phyloP scores from a whole-genome alignment of 2,888 invertebrate genomes.

The Pseudococcus jackbeardsleyi region DNA sequence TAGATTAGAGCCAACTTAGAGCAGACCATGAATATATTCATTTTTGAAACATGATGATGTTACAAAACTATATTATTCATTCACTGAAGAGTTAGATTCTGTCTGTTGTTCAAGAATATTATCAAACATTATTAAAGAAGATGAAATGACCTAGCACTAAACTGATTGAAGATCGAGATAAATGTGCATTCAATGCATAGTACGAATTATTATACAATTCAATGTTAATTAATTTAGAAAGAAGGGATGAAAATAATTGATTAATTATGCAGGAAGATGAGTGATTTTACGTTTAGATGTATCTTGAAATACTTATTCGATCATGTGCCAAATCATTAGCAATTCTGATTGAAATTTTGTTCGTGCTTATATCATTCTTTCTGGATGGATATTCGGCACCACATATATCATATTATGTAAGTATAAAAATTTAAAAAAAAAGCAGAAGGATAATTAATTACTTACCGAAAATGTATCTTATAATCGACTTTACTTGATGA shows the following conservation, averaged over 20 bases:
- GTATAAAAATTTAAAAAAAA: too few relatives aligned
- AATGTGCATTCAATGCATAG: not conserved
- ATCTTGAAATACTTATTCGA: too few relatives aligned
- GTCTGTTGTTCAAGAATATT: too few relatives aligned
- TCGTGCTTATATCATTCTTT: not conserved
- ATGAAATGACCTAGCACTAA: not conserved
- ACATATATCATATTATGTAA: not conserved
- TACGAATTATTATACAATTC: not conserved
- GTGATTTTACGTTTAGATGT: not conserved
- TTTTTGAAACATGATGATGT: too few relatives aligned
- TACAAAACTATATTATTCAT: too few relatives aligned
- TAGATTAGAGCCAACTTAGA: too few relatives aligned
- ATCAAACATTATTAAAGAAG: not conserved
- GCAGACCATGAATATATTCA: too few relatives aligned
- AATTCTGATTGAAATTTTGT: not conserved
- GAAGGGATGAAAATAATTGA: not conserved
- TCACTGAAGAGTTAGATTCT: too few relatives aligned
- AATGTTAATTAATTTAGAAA: not conserved
- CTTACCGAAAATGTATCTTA: too few relatives aligned
- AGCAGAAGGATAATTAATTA: too few relatives aligned
- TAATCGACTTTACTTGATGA: too few relatives aligned
- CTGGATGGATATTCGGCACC: not conserved
- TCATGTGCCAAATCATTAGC: not conserved
- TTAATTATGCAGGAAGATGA: not conserved
- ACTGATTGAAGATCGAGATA: not conserved